Evolutionary conservation across 2,113 vertebrate species (phyloP).

Genomic region (Chascanopsetta lugubris): DNA sequence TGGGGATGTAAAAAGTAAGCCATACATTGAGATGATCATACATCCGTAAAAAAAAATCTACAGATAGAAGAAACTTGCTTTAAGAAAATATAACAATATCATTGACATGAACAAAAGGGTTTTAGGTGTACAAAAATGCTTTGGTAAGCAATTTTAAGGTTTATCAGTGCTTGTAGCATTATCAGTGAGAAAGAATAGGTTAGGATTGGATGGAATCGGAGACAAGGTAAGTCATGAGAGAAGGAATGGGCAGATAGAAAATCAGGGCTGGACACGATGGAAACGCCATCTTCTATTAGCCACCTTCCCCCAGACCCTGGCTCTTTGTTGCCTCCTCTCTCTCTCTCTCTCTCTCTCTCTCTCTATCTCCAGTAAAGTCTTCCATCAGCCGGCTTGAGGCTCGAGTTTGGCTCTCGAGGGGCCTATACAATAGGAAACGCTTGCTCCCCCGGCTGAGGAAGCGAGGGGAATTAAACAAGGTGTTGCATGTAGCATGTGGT

Average conservation of each 20-base stretch:
- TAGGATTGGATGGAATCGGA: not conserved
- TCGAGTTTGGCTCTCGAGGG: not conserved
- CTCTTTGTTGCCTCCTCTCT: not conserved
- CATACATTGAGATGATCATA: too few relatives aligned
- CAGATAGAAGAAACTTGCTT: too few relatives aligned
- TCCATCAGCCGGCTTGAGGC: not conserved
- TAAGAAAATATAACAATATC: not conserved
- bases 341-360: not conserved
- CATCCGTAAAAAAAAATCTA: too few relatives aligned
- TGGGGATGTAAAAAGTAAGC: too few relatives aligned
- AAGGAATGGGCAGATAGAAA: not conserved
- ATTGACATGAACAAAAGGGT: not conserved
- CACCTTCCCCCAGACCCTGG: not conserved
- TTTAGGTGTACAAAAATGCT: not conserved
- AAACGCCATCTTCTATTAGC: not conserved
- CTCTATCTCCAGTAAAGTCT: not conserved
- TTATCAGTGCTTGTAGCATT: not conserved
- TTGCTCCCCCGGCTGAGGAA: not conserved
- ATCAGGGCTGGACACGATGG: not conserved
- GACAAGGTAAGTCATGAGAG: not conserved
- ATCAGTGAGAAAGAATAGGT: not conserved
- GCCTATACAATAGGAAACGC: not conserved
- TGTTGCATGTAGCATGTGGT: not conserved
- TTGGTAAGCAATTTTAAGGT: not conserved
- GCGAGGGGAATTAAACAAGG: conserved; percentile 5